These are phyloP conservation scores for Cyprinodon tularosa DNA, from an alignment of 2,113 vertebrate genomes.

Conservation along the genomic window DNA sequence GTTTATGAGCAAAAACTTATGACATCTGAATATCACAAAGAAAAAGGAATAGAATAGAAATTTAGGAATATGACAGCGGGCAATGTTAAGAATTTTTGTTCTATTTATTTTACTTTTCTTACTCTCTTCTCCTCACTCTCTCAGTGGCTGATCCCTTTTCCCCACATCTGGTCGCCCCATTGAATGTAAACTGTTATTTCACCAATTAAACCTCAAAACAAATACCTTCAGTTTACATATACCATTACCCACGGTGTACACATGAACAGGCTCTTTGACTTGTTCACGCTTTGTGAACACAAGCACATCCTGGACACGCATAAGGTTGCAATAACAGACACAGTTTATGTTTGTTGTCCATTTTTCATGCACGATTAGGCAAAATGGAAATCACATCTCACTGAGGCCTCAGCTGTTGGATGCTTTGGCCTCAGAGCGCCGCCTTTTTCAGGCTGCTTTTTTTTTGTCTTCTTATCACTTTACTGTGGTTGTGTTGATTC, in stretches of 20 bases:
- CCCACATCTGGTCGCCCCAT: conserved; percentile 67
- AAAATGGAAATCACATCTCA: conserved; percentile 55
- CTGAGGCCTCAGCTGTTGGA: conserved; percentile 47
- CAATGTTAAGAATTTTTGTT: background rate
- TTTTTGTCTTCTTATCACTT: conserved; percentile 16
- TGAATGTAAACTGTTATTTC: conserved; percentile 68
- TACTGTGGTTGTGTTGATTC: conserved; percentile 9
- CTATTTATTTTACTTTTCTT: background rate
- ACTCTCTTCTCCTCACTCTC: conserved; percentile 26
- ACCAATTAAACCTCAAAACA: conserved; percentile 68
- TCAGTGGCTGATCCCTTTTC: conserved; percentile 61
- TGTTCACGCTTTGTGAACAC: conserved; percentile 10
- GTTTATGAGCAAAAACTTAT: background rate
- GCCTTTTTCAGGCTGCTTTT: conserved; percentile 11
- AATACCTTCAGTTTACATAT: conserved; percentile 48
- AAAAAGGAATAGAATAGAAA: background rate
- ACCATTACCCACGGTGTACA: conserved; percentile 25
- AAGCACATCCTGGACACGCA: conserved; percentile 17
- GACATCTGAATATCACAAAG: background rate
- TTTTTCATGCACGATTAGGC: conserved; percentile 71
- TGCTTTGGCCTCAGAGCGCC: conserved; percentile 30
- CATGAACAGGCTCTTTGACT: background rate
- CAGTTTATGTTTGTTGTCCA: conserved; percentile 70
- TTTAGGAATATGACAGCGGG: background rate
- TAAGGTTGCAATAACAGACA: conserved; percentile 53